Base-by-base conservation (phyloP, 2,888 invertebrate genomes). In the Eucera pruinosa region DNA sequence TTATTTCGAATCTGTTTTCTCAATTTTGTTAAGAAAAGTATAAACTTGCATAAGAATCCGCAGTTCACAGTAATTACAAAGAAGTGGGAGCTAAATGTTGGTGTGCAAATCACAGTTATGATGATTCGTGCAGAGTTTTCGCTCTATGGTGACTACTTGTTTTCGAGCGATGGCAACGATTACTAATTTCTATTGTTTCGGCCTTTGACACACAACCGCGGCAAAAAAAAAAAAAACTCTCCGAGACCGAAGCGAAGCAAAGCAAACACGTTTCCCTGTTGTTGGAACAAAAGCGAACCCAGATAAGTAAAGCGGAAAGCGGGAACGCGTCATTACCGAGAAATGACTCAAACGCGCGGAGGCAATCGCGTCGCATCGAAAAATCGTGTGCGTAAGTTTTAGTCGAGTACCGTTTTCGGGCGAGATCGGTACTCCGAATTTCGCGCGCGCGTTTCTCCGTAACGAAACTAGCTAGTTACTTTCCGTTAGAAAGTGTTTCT, bases 301-400 rank as follows among this genome's bases (percentile, higher is more conserved):
- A 41, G 80, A 80, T 81, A 85, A 85, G 67, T 65, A 76, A 66
- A 80, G 55, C 74, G 66, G 67, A 66, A 77, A 83, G 58, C 50
- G 58, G 23, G 58, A 55, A 45, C 80, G 78, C 67, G 82, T 85
- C 83, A 83, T 82, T 73, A 47, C 77, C 81, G 43, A 70, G 52
- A 77, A 74, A 70, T 86, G 80, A 81, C 71, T 84, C 85, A 80
- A 82, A 80, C 33, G 27, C 41, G 7, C 9, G 4, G 36, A n/a
- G 25, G 39, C 61, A 52, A 64, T 57, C 30, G 33, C n/a, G 41
- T 20, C 39, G 11, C 33, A 33, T 33, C 33, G 33, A 54, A 47
- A 50, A 62, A 52, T 57, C 50, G 36, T 36, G 33, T n/a, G n/a
- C n/a, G 33, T 7, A 33, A 7, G 5, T n/a, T n/a, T n/a, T n/a